phyloP scores from a whole-genome alignment of 2,797 vertebrate genomes.

The Remorina albescens region DNA sequence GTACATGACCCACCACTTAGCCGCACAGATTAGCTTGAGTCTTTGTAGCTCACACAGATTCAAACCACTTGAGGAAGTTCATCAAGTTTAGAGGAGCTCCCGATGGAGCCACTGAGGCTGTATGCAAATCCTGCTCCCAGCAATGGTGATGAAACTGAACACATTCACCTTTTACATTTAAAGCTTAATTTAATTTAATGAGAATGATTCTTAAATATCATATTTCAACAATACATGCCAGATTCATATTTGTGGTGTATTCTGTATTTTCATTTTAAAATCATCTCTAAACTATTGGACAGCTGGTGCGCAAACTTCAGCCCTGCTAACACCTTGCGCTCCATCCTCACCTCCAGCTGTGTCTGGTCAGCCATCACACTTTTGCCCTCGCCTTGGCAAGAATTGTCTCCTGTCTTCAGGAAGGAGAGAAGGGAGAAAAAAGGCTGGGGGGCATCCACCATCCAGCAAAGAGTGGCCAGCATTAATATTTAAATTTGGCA shows the following conservation, averaged over 20 bases:
- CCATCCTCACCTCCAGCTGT: constrained; percentile 16
- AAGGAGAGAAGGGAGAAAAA: constrained; percentile 8
- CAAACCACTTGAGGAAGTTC: background rate
- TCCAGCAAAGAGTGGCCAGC: constrained; percentile 46
- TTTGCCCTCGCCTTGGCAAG: background rate
- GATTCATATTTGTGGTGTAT: background rate
- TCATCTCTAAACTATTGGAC: background rate
- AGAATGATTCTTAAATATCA: no score
- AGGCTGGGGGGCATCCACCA: background rate
- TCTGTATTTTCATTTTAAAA: background rate
- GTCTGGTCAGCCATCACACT: constrained; percentile 30
- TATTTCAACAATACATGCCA: no score
- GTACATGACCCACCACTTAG: background rate
- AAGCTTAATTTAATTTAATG: no score
- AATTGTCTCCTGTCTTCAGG: constrained; percentile 8
- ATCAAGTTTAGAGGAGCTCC: background rate
- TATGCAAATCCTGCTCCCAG: background rate
- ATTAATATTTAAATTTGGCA: constrained; percentile 83
- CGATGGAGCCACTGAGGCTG: background rate
- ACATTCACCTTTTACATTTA: background rate
- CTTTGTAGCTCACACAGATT: no score
- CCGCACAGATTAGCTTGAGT: background rate
- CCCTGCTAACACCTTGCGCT: background rate
- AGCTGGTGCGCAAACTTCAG: constrained; percentile 20
- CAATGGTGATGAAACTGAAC: background rate